These are phyloP conservation scores for Philonicus albiceps DNA, from an alignment of 2,888 invertebrate genomes.

Conservation along the genomic window DNA sequence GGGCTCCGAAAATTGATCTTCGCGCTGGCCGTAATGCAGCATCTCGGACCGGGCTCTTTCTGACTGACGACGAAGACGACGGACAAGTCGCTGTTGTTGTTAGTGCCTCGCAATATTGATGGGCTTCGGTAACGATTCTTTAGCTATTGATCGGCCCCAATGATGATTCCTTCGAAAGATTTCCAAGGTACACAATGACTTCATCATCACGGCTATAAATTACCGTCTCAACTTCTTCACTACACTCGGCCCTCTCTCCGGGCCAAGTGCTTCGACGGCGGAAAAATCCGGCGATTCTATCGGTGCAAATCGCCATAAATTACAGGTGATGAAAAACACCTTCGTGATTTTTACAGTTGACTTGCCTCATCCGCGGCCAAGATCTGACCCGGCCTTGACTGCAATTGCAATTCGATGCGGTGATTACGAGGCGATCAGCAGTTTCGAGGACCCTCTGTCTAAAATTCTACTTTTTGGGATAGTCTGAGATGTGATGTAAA, in stretches of 20 bases:
- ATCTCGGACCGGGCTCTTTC: background rate
- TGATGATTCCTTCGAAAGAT: slow-evolving; percentile 26
- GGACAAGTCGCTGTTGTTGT: background rate
- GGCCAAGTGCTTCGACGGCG: background rate
- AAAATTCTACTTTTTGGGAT: background rate
- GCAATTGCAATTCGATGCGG: slow-evolving; percentile 8
- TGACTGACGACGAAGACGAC: background rate
- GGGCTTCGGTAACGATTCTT: background rate
- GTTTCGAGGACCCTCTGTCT: background rate
- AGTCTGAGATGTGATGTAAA: background rate
- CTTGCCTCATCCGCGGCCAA: slow-evolving; percentile 7
- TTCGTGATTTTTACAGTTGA: slow-evolving; percentile 39
- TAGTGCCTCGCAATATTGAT: slow-evolving; percentile 8
- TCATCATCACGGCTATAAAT: slow-evolving; percentile 30
- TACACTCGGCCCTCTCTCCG: background rate
- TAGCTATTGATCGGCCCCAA: background rate
- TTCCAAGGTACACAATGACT: slow-evolving; percentile 33
- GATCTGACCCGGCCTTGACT: slow-evolving; percentile 35
- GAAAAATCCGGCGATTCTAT: slow-evolving; percentile 34
- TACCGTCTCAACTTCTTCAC: slow-evolving; percentile 7
- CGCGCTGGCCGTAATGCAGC: background rate
- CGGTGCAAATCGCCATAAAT: slow-evolving; percentile 43
- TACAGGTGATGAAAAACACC: slow-evolving; percentile 46
- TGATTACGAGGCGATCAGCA: background rate
- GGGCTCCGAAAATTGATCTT: slow-evolving; percentile 21